phyloP scores from a whole-genome alignment of 2,797 vertebrate species.

The Pipistrellus pipistrellus region DNA sequence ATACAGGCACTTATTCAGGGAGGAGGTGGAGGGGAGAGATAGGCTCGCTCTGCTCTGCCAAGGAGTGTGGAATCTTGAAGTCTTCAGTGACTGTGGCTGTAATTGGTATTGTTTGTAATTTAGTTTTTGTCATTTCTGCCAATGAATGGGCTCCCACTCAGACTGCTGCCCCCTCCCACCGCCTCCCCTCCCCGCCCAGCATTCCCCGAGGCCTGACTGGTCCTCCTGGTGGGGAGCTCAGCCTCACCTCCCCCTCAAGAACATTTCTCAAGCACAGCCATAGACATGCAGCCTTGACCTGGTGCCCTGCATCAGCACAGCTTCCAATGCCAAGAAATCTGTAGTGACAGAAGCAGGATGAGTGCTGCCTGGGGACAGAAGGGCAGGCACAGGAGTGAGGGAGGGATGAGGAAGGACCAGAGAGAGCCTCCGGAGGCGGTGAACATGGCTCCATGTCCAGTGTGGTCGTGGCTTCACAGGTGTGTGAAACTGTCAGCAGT shows the following conservation, averaged over 20 bases:
- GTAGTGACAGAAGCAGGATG: background rate
- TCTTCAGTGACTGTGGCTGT: too few relatives aligned
- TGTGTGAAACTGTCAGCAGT: background rate
- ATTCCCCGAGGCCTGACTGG: background rate
- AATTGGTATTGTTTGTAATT: background rate
- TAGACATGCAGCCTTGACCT: background rate
- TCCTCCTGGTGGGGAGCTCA: too few relatives aligned
- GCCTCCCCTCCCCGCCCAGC: too few relatives aligned
- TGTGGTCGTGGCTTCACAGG: accelerated
- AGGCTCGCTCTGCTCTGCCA: accelerated
- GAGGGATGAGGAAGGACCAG: background rate
- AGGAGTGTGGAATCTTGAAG: background rate
- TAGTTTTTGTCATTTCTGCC: background rate
- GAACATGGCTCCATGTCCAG: accelerated
- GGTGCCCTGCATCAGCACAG: background rate
- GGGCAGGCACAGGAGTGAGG: background rate
- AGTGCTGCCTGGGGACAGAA: accelerated
- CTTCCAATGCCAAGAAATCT: background rate
- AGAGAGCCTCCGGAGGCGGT: background rate
- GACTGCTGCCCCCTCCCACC: too few relatives aligned
- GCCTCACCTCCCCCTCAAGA: accelerated
- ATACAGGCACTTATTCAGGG: background rate
- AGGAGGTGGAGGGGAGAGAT: accelerated
- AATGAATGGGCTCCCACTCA: background rate
- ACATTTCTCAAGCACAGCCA: background rate